Percentiles rank a stretch among this genome's conserved stretches.
phyloP scores from a whole-genome alignment of 2,888 invertebrate species.

The Trissolcus brochymenae region DNA sequence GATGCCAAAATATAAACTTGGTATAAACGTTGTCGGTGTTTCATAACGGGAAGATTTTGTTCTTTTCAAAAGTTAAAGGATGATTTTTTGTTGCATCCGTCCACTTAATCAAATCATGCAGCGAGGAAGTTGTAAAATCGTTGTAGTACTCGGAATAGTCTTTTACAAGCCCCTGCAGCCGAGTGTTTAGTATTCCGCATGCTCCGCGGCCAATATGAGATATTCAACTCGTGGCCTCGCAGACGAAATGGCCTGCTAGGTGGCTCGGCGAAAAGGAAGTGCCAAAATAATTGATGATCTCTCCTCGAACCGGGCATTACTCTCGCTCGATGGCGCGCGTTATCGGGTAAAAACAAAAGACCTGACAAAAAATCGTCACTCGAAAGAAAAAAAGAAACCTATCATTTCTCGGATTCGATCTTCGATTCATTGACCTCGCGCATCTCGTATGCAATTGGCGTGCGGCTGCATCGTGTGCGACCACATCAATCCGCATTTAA shows the following conservation, averaged over 20 bases:
- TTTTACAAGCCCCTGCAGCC: constrained; percentile 55
- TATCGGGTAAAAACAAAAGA: neutral
- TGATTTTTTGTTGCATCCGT: too few relatives aligned
- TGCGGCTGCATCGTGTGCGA: constrained; percentile 75
- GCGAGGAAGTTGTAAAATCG: constrained; percentile 73
- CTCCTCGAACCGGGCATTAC: neutral
- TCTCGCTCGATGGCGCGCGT: neutral
- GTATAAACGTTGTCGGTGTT: too few relatives aligned
- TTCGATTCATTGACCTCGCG: constrained; percentile 61
- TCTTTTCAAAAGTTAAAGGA: too few relatives aligned
- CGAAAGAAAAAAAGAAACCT: too few relatives aligned
- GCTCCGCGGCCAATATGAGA: constrained; percentile 57
- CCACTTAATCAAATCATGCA: constrained; percentile 12
- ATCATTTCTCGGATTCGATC: constrained; percentile 6
- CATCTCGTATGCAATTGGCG: constrained; percentile 71
- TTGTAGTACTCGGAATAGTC: constrained; percentile 66
- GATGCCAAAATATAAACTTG: too few relatives aligned
- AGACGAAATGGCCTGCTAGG: constrained; percentile 26
- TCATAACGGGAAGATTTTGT: too few relatives aligned
- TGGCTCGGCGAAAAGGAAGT: constrained; percentile 21
- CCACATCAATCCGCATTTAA: constrained; percentile 74
- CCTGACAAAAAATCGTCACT: neutral
- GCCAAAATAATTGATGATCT: constrained; percentile 35
- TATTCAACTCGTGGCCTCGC: constrained; percentile 57
- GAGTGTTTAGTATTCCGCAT: constrained; percentile 58